Percentiles rank a stretch among this genome's conserved stretches.
phyloP scores from a whole-genome alignment of 2,888 invertebrate genomes.

The Cephus runcator region DNA sequence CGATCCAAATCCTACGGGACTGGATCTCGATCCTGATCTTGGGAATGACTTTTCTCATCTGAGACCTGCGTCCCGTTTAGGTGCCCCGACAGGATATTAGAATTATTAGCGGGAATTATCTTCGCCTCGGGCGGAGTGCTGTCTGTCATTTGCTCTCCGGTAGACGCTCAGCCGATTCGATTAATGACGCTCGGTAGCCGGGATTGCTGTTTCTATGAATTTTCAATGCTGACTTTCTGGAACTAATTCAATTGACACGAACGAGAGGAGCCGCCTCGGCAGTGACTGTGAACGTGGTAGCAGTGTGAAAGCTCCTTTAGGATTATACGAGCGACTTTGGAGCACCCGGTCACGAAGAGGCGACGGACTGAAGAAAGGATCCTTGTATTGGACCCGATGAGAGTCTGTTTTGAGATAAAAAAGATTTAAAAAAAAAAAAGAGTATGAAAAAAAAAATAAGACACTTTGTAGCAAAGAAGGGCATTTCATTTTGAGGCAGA shows the following conservation, averaged over 20 bases:
- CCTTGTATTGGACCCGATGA: background rate
- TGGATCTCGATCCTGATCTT: background rate
- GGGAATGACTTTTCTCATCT: background rate
- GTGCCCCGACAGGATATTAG: background rate
- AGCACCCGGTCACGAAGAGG: background rate
- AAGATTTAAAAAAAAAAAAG: background rate
- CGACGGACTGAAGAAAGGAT: background rate
- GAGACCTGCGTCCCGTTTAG: background rate
- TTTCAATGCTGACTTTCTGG: background rate
- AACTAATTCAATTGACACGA: background rate
- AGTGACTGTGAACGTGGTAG: background rate
- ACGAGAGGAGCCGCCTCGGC: background rate
- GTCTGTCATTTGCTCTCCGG: background rate
- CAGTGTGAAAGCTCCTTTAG: background rate
- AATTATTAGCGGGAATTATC: background rate
- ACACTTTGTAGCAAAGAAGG: background rate
- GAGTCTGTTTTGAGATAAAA: background rate
- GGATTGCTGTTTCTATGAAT: background rate
- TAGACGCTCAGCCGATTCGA: background rate
- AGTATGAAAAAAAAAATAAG: background rate
- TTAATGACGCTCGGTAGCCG: background rate
- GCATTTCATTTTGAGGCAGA: background rate
- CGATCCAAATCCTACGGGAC: constrained; percentile 6
- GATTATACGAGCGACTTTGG: background rate
- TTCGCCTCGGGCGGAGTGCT: background rate